A percentile compares a stretch with the other conserved stretches of the same genome.
Conservation (phyloP, 1,140 invertebrate species). For the Aleiodes sp. region DNA sequence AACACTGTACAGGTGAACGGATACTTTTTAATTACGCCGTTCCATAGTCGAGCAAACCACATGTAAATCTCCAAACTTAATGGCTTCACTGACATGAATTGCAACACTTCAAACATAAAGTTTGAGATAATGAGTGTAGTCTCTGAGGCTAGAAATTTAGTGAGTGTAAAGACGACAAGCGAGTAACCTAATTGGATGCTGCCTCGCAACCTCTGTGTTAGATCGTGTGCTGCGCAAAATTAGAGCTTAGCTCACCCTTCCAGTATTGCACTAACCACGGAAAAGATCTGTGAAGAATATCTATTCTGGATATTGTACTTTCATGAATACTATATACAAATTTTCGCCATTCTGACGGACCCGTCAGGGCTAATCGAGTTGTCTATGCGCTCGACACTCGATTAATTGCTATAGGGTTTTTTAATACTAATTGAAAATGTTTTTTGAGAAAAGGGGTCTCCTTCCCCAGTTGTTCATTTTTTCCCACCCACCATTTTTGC, state of each 20-base stretch:
- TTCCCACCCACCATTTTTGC: no score
- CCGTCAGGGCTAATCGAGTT: no score
- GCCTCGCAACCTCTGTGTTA: neutral
- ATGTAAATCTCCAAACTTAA: conserved; percentile 10
- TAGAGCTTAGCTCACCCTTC: neutral
- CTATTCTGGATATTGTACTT: no score
- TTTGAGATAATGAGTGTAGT: conserved; percentile 6
- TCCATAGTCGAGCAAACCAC: neutral
- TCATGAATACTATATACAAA: no score
- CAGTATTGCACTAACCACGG: neutral
- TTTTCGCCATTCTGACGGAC: no score
- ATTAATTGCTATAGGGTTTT: no score
- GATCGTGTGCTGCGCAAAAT: neutral
- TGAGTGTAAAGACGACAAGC: neutral
- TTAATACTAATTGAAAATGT: no score
- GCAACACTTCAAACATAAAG: conserved; percentile 7
- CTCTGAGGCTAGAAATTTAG: conserved; percentile 1
- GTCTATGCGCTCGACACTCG: no score
- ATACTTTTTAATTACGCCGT: neutral
- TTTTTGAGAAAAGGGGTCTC: no score
- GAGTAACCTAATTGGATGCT: conserved; percentile 14
- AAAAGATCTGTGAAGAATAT: neutral
- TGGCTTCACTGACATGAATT: conserved; percentile 10
- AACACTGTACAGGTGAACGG: neutral
- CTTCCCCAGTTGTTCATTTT: no score